These are phyloP conservation scores for Tympanuchus pallidicinctus DNA, from an alignment of 2,113 vertebrate genomes.

Conservation along the genomic window DNA sequence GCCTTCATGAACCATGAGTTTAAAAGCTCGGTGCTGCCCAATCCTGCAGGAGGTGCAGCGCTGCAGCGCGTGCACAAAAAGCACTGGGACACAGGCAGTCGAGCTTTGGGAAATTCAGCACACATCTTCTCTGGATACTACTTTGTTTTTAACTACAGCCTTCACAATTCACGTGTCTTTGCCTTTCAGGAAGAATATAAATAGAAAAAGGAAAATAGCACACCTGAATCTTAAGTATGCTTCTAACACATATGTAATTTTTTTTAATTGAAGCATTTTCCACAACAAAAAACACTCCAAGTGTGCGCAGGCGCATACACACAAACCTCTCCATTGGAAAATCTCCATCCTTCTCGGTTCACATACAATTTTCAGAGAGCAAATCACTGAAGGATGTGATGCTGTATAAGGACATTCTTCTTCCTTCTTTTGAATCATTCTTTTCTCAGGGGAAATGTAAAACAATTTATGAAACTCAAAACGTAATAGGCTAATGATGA, in stretches of 20 bases:
- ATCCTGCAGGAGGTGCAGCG: not conserved
- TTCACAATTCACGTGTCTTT: not conserved
- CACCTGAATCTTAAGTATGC: not conserved
- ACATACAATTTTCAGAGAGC: not conserved
- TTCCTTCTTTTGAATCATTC: not conserved
- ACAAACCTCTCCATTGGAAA: not conserved
- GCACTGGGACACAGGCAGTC: rapidly evolving
- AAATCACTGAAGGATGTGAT: not conserved
- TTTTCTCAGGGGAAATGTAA: slow-evolving; percentile 26
- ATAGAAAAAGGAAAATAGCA: not conserved
- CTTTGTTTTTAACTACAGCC: not conserved
- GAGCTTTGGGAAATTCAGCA: not conserved
- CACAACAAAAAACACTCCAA: not conserved
- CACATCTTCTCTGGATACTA: not conserved
- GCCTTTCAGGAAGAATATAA: not conserved
- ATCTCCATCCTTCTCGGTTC: not conserved
- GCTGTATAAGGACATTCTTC: not conserved
- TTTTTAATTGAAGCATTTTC: not conserved
- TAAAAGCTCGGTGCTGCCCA: not conserved
- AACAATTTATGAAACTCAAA: slow-evolving; percentile 30
- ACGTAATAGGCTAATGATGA: not conserved
- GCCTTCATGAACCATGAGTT: not conserved
- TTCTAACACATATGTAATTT: not conserved
- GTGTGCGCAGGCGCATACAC: not conserved
- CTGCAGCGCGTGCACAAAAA: rapidly evolving